Evolutionary conservation across 35 echinoderm and acorn worm species (phyloP), one percentile per base, ranked within the genome.

Genomic region (Heliocidaris erythrogramma): DNA sequence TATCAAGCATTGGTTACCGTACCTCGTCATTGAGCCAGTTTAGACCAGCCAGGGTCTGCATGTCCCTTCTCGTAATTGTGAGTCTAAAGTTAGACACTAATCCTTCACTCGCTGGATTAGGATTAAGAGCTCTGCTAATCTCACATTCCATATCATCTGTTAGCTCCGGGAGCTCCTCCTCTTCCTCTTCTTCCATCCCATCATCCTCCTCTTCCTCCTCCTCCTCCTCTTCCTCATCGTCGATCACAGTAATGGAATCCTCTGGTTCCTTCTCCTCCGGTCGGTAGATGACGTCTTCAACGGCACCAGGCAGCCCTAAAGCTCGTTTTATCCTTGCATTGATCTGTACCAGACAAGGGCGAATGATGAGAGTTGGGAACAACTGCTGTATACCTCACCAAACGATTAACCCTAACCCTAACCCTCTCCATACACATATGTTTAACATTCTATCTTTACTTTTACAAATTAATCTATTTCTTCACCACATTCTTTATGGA

Each of bases 11-110:
- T 27, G 21, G 27, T 78, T 78, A 17, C 24, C 31, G 9, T 96
- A 99, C 98, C 96, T 99, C 98, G 94, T 99, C 98, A 88, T 99
- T 99, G 4, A 99, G 94, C 98, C 98, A 99, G 65, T 99, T 99
- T 12, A 99, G 91, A 50, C 98, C 97, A 49, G 94, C 92, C 31
- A 99, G 93, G 7, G 98, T 99, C 24, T 97, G 95, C 49, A 99
- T 96, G 56, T 99, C 96, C 5, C 48, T 49, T 31, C 98, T 94
- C 4, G 95, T 99, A 31, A 99, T 88, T 18, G 35, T 85, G 7
- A 97, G 49, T 85, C 92, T 93, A 60, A 96, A 99, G 2, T 94
- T 97, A 31, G 92, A 30, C 8, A 94, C 71, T 24, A 99, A 92
- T 17, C 86, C 94, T 53, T 99, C 48, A 8, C 71, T 48, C 7